These are phyloP conservation scores for Euura lappo DNA, from an alignment of 1,140 invertebrate species.

Conservation along the genomic window DNA sequence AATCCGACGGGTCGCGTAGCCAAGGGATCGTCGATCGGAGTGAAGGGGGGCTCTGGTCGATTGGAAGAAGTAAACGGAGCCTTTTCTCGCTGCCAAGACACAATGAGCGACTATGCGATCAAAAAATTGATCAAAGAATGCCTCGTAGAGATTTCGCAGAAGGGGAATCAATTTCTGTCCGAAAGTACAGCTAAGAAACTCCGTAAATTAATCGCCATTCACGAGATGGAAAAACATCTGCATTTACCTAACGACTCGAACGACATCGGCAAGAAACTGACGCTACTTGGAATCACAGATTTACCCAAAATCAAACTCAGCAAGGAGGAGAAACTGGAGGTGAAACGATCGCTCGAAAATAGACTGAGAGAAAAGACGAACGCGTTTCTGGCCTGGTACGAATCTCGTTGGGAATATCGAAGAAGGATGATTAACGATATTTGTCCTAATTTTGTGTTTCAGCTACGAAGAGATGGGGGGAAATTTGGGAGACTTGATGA, in stretches of 20 bases:
- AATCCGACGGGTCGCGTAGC: slow-evolving; percentile 17
- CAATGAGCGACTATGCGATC: slow-evolving; percentile 32
- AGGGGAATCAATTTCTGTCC: slow-evolving; percentile 21
- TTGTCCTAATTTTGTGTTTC: slow-evolving; percentile 10
- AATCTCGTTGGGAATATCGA: not conserved
- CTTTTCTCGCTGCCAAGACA: slow-evolving; percentile 36
- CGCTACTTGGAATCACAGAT: slow-evolving; percentile 41
- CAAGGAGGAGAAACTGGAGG: slow-evolving; percentile 36
- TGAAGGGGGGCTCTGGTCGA: slow-evolving; percentile 17
- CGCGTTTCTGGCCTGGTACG: slow-evolving; percentile 32
- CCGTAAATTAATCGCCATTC: slow-evolving; percentile 17
- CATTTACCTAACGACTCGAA: slow-evolving; percentile 31
- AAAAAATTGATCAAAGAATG: slow-evolving; percentile 35
- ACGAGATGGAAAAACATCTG: slow-evolving; percentile 40
- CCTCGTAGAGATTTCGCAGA: slow-evolving; percentile 27
- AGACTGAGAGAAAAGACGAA: slow-evolving; percentile 35
- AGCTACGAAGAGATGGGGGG: slow-evolving; percentile 42
- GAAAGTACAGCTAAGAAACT: slow-evolving; percentile 30
- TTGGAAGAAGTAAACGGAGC: slow-evolving; percentile 28
- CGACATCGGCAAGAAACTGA: slow-evolving; percentile 30
- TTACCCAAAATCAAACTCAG: slow-evolving; percentile 34
- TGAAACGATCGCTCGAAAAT: slow-evolving; percentile 37
- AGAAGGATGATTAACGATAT: not conserved
- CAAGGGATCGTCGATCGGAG: slow-evolving; percentile 11
- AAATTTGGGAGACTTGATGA: slow-evolving; percentile 36